Base-by-base conservation (phyloP, 2,888 invertebrate species). In the Eutolmus rufibarbis region DNA sequence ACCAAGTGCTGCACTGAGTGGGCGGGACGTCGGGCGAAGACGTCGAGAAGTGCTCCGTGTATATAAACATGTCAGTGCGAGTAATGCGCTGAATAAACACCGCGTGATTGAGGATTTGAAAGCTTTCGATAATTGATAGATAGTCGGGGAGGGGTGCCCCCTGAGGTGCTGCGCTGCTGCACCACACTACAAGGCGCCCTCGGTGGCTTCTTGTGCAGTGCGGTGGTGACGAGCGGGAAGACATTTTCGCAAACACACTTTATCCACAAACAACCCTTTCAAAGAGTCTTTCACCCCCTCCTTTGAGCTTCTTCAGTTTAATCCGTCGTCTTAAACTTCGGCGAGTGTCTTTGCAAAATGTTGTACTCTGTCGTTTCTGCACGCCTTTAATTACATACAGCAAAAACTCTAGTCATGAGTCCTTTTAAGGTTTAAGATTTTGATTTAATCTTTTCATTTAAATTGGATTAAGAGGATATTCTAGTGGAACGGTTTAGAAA, bases 1-100 rank as follows among this genome's bases (percentile, higher is more conserved):
- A 74, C 74, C 74, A 85, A 85, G 46, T 74, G 43, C 74, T 74
- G 74, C 51, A 85, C 43, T 43, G 74, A 43, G 43, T 46, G 74
- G 43, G 28, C 28, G 74, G 31, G 51, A 19, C 43, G 85, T 74
- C 19, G 46, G 34, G 74, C 85, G 74, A 85, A 74, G 85, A 85
- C 85, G 85, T 74, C 85, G 23, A 46, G 74, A 43, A 74, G 46
- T 74, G 74, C 74, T 85, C 74, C 23, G 57, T 74, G 85, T 74
- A 74, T 74, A 85, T 85, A 85, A 85, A 85, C 85, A 85, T 85
- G 85, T 85, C 85, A 85, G 85, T 74, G 43, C 43, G 74, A 46
- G 85, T 85, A 85, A 85, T 85, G 74, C 85, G 74, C 74, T 34
- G 85, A 85, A 85, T 85, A 85, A 85, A 85, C 85, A 85, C 85